Percentiles rank a stretch among this genome's conserved stretches.
Evolutionary conservation across 1,140 invertebrate genomes (phyloP).

Genomic region (Cardiocondyla obscurior): DNA sequence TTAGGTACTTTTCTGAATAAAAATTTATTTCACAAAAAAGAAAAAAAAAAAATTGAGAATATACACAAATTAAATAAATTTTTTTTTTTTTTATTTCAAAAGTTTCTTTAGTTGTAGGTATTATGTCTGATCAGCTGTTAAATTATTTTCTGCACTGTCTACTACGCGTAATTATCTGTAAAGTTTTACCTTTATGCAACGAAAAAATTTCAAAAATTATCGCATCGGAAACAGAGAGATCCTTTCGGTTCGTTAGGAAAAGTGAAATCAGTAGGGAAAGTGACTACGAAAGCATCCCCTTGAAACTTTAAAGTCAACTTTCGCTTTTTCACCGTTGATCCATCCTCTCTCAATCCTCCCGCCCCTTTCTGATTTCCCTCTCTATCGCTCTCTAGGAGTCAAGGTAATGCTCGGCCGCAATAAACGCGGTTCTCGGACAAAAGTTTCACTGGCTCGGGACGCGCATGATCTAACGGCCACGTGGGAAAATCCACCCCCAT

Average conservation of each 20-base stretch:
- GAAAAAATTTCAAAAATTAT: background rate
- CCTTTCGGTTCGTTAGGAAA: background rate
- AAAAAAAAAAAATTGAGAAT: background rate
- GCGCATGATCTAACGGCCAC: slow-evolving; percentile 80
- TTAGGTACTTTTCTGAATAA: background rate
- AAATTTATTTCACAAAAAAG: background rate
- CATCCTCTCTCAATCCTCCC: background rate
- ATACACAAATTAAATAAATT: too few species aligned
- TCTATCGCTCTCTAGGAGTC: slow-evolving; percentile 67
- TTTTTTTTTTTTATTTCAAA: background rate
- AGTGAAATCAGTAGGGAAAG: background rate
- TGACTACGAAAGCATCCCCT: slow-evolving; percentile 70
- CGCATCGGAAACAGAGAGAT: background rate
- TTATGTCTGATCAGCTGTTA: background rate
- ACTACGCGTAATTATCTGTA: background rate
- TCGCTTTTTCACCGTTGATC: slow-evolving; percentile 75
- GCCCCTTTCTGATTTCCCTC: slow-evolving; percentile 61
- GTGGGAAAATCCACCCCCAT: slow-evolving; percentile 76
- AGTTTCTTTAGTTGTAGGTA: background rate
- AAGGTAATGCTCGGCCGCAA: slow-evolving; percentile 79
- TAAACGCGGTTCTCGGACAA: slow-evolving; percentile 76
- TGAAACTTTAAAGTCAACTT: slow-evolving; percentile 81
- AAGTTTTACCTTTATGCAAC: background rate
- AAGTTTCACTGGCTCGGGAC: slow-evolving; percentile 66
- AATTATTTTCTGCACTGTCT: background rate